phyloP scores from a whole-genome alignment of 2,797 vertebrate species.

The Ispidina lecontei region DNA sequence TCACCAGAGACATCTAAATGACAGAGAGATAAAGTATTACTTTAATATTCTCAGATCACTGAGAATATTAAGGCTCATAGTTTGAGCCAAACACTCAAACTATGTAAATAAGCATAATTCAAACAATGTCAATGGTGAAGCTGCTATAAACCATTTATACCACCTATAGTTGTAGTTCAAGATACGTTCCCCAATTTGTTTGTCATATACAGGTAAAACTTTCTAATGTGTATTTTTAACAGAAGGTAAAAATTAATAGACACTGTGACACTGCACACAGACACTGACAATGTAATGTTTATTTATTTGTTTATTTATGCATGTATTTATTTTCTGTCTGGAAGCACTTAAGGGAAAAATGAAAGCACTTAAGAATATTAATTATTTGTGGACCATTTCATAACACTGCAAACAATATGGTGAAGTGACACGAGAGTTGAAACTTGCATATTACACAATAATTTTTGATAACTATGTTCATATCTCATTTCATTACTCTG shows the following conservation, averaged over 20 bases:
- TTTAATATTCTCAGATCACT: background rate
- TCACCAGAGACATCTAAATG: background rate
- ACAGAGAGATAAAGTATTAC: background rate
- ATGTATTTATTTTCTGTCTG: constrained; percentile 11
- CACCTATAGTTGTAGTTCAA: background rate
- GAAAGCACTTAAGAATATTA: constrained; percentile 72
- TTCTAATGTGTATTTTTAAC: constrained; percentile 36
- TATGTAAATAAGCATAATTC: constrained; percentile 40
- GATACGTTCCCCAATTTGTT: constrained; percentile 27
- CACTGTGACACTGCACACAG: constrained; percentile 32
- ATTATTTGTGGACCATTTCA: constrained; percentile 66
- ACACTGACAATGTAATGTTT: constrained; percentile 36
- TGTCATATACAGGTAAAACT: constrained; percentile 19
- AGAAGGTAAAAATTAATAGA: constrained; percentile 66
- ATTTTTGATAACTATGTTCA: constrained; percentile 49
- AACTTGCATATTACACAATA: constrained; percentile 34
- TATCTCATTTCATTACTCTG: constrained; percentile 51
- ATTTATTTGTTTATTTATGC: background rate
- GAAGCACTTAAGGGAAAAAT: constrained; percentile 63
- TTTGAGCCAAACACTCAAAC: background rate
- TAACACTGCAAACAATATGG: constrained; percentile 28
- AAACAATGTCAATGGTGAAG: background rate
- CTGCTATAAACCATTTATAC: background rate
- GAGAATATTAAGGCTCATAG: too few relatives aligned
- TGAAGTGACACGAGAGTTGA: constrained; percentile 49